phyloP scores from a whole-genome alignment of 2,797 vertebrate species.

The Protonibea diacanthus region DNA sequence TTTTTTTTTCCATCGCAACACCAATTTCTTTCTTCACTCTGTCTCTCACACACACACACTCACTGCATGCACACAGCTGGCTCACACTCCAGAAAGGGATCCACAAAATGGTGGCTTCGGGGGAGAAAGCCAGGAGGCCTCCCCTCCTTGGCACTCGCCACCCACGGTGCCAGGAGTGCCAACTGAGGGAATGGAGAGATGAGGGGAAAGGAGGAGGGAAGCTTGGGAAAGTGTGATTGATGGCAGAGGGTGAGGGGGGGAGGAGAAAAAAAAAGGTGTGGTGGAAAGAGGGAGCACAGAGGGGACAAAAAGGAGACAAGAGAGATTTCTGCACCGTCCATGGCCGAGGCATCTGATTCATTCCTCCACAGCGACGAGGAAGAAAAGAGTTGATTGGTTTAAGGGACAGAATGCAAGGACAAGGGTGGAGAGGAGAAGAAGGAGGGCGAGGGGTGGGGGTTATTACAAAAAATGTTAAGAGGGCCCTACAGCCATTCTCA shows the following conservation, averaged over 20 bases:
- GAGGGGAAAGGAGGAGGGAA: conserved; percentile 11
- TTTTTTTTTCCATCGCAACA: conserved; percentile 55
- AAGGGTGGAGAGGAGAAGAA: conserved; percentile 60
- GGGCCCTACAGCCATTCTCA: conserved; percentile 82
- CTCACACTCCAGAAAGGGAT: conserved; percentile 17
- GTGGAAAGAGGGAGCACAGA: conserved; percentile 25
- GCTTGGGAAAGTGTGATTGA: conserved; percentile 43
- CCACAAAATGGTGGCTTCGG: conserved; percentile 61
- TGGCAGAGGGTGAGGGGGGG: neutral
- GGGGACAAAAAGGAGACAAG: conserved; percentile 6
- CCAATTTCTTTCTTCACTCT: conserved; percentile 47
- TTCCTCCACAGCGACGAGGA: conserved; percentile 60
- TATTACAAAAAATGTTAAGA: conserved; percentile 83
- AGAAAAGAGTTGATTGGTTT: conserved; percentile 66
- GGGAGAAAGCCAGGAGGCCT: conserved; percentile 59
- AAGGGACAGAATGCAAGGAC: conserved; percentile 65
- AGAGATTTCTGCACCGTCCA: conserved; percentile 36
- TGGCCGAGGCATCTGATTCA: conserved; percentile 70
- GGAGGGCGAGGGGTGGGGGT: conserved; percentile 52
- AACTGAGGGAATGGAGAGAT: conserved; percentile 61
- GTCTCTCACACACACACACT: neutral
- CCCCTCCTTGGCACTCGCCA: conserved; percentile 65
- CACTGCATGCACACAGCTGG: conserved; percentile 55
- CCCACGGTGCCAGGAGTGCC: conserved; percentile 68
- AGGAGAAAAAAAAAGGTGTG: conserved; percentile 28